Base-by-base conservation (phyloP, 2,888 invertebrate genomes). In the Ecliptopera silaceata region DNA sequence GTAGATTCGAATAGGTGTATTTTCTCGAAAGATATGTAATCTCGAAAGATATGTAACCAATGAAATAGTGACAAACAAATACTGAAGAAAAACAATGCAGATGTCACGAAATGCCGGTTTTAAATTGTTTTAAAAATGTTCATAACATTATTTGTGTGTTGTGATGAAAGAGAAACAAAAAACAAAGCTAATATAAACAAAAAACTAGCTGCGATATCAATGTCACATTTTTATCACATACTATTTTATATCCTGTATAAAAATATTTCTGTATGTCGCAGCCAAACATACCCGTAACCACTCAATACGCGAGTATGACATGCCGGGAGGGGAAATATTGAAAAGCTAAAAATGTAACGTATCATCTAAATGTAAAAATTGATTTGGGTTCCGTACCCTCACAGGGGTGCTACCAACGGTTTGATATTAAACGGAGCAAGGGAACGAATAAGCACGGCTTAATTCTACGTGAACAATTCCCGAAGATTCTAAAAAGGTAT, bases 341-440 rank as follows among this genome's bases (percentile, higher is more conserved):
- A 71, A 76, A 71, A 70, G 71, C 70, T 66, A 68, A 67, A 69
- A 74, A 75, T 68, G 71, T 72, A 68, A 68, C 70, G 69, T 68
- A 71, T 75, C 75, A 74, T 72, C 71, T 67, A 67, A 74, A 76
- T 73, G 68, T 71, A 67, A 70, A 75, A 76, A 77, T 74, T 73
- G 71, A 74, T 77, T 76, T 70, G 65, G 68, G 67, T 65, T 60
- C 56, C 55, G 53, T 58, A 53, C 61, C 64, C 13, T 18, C n/a
- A 12, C 13, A 49, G 53, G 57, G 51, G 53, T 22, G 53, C 20
- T 64, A 59, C 58, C 43, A 47, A 45, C 42, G 60, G 46, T 53
- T 45, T 41, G 45, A 45, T 57, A 57, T 61, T 55, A 20, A 48
- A 50, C 34, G 32, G 18, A 22, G 43, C 36, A 49, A 41, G 34